Conservation (phyloP, 2,888 invertebrate genomes). For the Seladonia tumulorum region DNA sequence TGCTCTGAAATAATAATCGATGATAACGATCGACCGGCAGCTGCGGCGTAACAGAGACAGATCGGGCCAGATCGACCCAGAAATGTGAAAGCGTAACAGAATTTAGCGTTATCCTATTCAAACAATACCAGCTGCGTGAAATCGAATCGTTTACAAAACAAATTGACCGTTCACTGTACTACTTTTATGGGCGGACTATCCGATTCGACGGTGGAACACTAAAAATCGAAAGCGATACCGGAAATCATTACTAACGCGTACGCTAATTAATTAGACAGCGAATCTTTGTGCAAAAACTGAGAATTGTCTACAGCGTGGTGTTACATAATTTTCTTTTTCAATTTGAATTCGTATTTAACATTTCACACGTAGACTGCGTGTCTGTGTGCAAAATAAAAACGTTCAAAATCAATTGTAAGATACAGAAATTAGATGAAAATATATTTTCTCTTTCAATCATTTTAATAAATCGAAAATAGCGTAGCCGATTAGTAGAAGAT, state of each 20-base stretch:
- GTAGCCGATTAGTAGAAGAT: too few relatives aligned
- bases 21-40: conserved; percentile 3
- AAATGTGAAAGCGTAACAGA: conserved; percentile 2
- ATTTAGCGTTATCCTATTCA: not conserved
- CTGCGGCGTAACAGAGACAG: not conserved
- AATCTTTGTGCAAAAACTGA: too few relatives aligned
- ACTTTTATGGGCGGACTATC: not conserved
- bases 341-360: too few relatives aligned
- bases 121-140: not conserved
- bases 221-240: not conserved
- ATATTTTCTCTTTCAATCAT: not conserved
- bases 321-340: too few relatives aligned
- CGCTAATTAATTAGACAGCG: not conserved
- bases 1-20: conserved; percentile 4
- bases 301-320: too few relatives aligned
- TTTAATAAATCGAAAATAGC: not conserved
- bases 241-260: not conserved
- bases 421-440: not conserved
- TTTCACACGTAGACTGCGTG: too few relatives aligned
- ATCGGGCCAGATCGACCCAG: not conserved
- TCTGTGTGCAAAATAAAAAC: too few relatives aligned
- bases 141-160: not conserved
- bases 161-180: not conserved
- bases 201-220: not conserved
- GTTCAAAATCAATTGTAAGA: not conserved